Base-by-base conservation (phyloP, 2,888 invertebrate genomes). In the Glomeris marginata region DNA sequence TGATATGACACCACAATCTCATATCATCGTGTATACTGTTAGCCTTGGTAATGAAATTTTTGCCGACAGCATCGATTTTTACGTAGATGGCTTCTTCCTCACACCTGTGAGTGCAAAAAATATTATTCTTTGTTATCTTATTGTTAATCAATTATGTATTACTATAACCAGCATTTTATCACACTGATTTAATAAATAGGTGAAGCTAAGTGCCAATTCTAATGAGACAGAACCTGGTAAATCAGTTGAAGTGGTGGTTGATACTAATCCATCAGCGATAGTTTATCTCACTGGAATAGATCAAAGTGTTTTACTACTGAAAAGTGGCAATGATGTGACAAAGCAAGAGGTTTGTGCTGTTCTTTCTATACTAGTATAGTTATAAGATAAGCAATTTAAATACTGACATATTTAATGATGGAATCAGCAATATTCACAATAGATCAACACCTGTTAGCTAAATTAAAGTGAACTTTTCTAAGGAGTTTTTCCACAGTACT, bases 321-420 rank as follows among this genome's bases (percentile, higher is more conserved):
- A 68, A 56, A 62, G 65, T 43, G 72, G 71, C 52, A 72, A 72
- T 59, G 72, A 72, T 57, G 65, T 72, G 54, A 69, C 69, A 2
- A 58, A 62, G 28, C 61, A 62, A 28, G 60, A 68, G 61, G 70
- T 69, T 58, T 47, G 58, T 54, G 8, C 28, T 28, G 28, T 28
- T 28, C 3, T 28, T 28, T 28, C 8, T 28, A 28, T 5, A 28
- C 28, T 3, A 28, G 3, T 28, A 3, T 8, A 28, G 3, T 28
- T 28, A 28, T 28, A 5, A 5, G 28, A 28, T 28, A 28, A 28
- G 28, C 8, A 28, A 28, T 28, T n/a, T n/a, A n/a, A 28, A 28
- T 28, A 28, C 28, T 5, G 8, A 28, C 28, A 28, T 28, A 28
- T 28, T 28, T 28, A 28, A 8, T 8, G 3, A 3, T 28, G 28